phyloP scores from a whole-genome alignment of 2,797 vertebrate genomes.

The Coregonus ussuriensis region DNA sequence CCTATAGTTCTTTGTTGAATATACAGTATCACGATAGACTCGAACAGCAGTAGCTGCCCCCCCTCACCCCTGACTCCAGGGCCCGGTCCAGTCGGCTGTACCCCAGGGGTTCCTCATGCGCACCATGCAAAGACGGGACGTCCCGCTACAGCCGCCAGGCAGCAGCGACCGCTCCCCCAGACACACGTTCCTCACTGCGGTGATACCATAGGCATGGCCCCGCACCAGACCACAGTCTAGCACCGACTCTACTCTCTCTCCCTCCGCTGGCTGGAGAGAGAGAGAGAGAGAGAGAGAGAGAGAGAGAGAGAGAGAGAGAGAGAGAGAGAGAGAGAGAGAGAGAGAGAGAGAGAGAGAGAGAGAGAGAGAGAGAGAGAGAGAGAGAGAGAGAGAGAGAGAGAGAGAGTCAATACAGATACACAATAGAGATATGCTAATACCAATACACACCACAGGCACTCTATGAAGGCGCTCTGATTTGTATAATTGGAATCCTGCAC shows the following conservation, averaged over 20 bases:
- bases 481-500: too few relatives aligned
- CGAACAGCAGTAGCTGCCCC: neutral
- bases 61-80: slow-evolving; percentile 81
- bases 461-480: too few relatives aligned
- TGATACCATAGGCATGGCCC: slow-evolving; percentile 84
- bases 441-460: too few relatives aligned
- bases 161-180: slow-evolving; percentile 44
- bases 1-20: too few relatives aligned
- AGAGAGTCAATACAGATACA: neutral
- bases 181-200: slow-evolving; percentile 73
- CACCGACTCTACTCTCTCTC: slow-evolving; percentile 77
- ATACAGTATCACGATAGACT: neutral
- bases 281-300: neutral
- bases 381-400: neutral
- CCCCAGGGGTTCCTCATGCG: slow-evolving; percentile 85
- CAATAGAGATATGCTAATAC: too few relatives aligned
- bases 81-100: slow-evolving; percentile 80
- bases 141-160: slow-evolving; percentile 26
- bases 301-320: neutral
- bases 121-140: slow-evolving; percentile 70
- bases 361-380: neutral
- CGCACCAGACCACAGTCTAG: slow-evolving; percentile 79
- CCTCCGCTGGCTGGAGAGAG: slow-evolving; percentile 72
- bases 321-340: neutral
- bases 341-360: neutral